Evolutionary conservation across 2,888 invertebrate genomes (phyloP), one percentile per base, ranked within the genome.

Genomic region (Erannis defoliaria): DNA sequence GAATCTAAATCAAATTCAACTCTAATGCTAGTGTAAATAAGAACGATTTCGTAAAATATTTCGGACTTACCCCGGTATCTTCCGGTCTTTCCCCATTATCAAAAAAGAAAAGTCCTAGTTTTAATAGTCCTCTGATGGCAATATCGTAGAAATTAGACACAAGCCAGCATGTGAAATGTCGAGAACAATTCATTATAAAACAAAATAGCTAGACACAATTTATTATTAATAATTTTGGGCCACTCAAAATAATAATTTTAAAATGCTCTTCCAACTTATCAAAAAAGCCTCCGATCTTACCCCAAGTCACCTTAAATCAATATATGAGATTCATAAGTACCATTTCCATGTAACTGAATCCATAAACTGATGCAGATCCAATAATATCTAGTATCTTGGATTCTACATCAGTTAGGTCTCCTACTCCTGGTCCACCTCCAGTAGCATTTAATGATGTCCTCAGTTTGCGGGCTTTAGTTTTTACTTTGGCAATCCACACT

Each of bases 31-130:
- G 33, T 33, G 33, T 33, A 3, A 6, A 33, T 33, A 33, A 33
- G 9, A 33, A 33, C 33, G 33, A 33, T 33, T 33, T 33, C 12
- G 33, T 33, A 33, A 33, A 33, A 33, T 33, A 33, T 33, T 4
- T 33, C 33, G 33, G 33, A 33, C 33, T 33, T 33, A 33, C 33
- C 33, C 33, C 33, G 33, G 33, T 33, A 33, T 33, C 33, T 33
- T 33, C 12, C 33, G 33, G 33, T 33, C 33, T 33, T 33, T 33
- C 33, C 33, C 33, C 33, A 33, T 33, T 10, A 33, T 33, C 33
- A 33, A 33, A 33, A 6, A 33, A 33, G 33, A 33, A 33, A 33
- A 8, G 33, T 33, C 12, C 33, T 33, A 33, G 33, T 33, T 8
- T 33, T 33, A 33, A 8, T 33, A 33, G 33, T 33, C 33, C 33